Evolutionary conservation across 2,113 vertebrate genomes (phyloP).

Genomic region (Lucifuga dentata): DNA sequence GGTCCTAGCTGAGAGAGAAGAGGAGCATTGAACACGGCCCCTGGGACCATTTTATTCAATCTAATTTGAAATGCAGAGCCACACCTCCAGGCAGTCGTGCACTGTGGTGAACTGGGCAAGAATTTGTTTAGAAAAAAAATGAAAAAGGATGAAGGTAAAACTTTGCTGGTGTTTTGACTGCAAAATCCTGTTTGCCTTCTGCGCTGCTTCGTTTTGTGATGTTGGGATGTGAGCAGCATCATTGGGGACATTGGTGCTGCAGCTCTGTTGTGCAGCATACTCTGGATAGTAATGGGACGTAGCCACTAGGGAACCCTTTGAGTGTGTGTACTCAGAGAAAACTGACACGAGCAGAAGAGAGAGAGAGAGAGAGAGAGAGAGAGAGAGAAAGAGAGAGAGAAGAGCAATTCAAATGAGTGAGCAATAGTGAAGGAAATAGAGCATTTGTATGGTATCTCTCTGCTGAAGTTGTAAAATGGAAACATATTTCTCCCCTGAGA

Average conservation of each 20-base stretch:
- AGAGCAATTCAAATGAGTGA: conserved; percentile 65
- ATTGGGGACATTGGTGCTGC: conserved; percentile 20
- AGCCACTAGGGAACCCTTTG: conserved; percentile 66
- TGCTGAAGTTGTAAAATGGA: conserved; percentile 74
- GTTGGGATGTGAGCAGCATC: conserved; percentile 38
- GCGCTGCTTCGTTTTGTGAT: conserved; percentile 20
- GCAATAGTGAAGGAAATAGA: conserved; percentile 64
- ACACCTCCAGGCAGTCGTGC: too few species aligned
- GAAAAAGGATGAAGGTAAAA: background rate
- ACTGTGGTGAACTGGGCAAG: background rate
- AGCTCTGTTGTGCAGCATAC: conserved; percentile 62
- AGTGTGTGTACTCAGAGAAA: conserved; percentile 59
- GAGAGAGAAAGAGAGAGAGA: conserved; percentile 46
- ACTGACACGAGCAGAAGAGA: conserved; percentile 60
- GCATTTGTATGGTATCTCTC: conserved; percentile 59
- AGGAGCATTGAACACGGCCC: background rate
- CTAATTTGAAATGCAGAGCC: conserved; percentile 6
- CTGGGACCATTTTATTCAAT: background rate
- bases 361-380: too few species aligned
- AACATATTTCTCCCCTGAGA: conserved; percentile 77
- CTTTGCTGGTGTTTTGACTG: background rate
- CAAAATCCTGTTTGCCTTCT: conserved; percentile 18
- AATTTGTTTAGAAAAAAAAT: background rate
- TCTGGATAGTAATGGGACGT: conserved; percentile 69
- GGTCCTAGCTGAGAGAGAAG: background rate